Evolutionary conservation across 2,797 vertebrate genomes (phyloP), one percentile per base, ranked within the genome.

Genomic region (Darevskia mixta): DNA sequence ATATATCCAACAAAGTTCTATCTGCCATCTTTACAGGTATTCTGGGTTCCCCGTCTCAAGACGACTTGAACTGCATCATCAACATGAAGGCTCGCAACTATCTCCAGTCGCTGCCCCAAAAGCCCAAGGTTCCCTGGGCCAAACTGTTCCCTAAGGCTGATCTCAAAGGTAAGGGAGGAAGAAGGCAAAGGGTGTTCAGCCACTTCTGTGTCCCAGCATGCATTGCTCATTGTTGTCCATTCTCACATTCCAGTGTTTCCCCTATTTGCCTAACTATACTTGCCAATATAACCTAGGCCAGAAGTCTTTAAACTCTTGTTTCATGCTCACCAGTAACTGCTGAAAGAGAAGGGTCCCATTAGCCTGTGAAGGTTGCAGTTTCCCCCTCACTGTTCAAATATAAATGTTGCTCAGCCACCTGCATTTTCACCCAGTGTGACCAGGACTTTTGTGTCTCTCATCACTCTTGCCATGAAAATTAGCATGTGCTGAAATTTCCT

Each of bases 11-110:
- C 9, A 18, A 29, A n/a, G 41, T 32, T 75, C 55, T 75, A 10
- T n/a, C 41, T 29, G n/a, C 25, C 38, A 73, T 73, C 71, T 75
- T 13, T 49, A 11, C 94, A 98, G 98, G 98, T 1, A 96, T 99
- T 86, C 92, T 99, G 86, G 98, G 98, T 4, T 98, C 98, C 43
- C 98, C 98, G 0, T 97, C 98, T 23, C 96, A 97, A 77, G 96
- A 98, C 49, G 98, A 99, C 88, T 96, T 99, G 93, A 98, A 98
- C 17, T 98, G 98, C 93, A 98, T 99, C 93, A 98, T 99, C 77
- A 99, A 99, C 93, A 97, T 98, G 94, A 97, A 99, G 83, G 98
- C 98, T 0, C 96, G 98, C 20, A 98, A 98, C 75, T 99, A 99
- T 93, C 94, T 99, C 86, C 98, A 98, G 95, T 98, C 98, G 83